Percentiles rank a stretch among this genome's conserved stretches.
phyloP scores from a whole-genome alignment of 1,140 invertebrate genomes.

The Euura lappo region DNA sequence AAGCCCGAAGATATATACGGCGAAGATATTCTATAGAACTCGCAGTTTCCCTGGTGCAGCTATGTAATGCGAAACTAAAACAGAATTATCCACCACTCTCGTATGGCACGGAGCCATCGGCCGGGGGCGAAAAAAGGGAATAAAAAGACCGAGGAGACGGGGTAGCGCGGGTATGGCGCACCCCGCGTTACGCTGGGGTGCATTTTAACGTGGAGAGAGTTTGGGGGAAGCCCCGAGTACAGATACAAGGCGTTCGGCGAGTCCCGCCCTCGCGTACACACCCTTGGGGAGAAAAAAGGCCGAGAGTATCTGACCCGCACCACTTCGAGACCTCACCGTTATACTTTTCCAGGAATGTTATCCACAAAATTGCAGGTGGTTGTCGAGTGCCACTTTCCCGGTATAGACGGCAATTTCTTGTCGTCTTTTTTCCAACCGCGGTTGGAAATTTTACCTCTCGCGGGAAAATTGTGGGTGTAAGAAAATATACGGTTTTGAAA shows the following conservation, averaged over 20 bases:
- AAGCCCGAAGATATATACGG: no score
- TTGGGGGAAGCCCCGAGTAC: not conserved
- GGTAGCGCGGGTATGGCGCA: not conserved
- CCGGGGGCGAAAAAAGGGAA: slow-evolving; percentile 2
- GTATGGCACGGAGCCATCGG: slow-evolving; percentile 8
- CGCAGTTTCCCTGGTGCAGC: not conserved
- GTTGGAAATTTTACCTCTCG: not conserved
- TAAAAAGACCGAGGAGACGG: not conserved
- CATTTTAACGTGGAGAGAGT: not conserved
- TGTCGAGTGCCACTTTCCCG: not conserved
- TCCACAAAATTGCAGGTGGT: not conserved
- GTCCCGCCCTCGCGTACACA: not conserved
- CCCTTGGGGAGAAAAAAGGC: not conserved
- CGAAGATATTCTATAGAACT: not conserved
- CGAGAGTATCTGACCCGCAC: not conserved
- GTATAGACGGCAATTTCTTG: not conserved
- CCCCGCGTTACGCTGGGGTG: slow-evolving; percentile 1
- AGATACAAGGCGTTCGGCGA: no score
- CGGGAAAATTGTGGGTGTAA: no score
- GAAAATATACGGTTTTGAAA: no score
- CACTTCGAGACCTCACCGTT: not conserved
- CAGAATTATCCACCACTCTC: slow-evolving; percentile 13
- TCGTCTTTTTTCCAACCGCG: not conserved
- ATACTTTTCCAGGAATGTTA: not conserved
- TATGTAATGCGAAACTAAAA: slow-evolving; percentile 11